Percentiles rank a stretch among this genome's conserved stretches.
Evolutionary conservation across 2,888 invertebrate genomes (phyloP).

Genomic region (Ctena decussata): DNA sequence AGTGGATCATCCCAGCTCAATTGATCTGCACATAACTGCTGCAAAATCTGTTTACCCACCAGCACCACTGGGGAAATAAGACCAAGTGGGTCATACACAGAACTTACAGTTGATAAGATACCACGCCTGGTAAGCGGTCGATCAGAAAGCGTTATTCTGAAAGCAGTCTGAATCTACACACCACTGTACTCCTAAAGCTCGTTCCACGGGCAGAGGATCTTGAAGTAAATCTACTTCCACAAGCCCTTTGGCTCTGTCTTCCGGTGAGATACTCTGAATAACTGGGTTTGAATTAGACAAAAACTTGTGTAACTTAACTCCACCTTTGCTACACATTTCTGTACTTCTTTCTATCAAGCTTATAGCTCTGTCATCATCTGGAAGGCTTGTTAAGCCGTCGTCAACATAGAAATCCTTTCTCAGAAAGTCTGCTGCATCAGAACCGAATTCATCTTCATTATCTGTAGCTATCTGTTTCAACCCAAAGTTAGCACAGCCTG

Average conservation of each 20-base stretch:
- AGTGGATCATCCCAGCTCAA: conserved; percentile 69
- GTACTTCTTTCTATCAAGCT: conserved; percentile 35
- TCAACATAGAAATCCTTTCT: conserved; percentile 66
- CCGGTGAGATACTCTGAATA: conserved; percentile 36
- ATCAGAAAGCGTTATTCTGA: conserved; percentile 45
- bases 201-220: conserved; percentile 51
- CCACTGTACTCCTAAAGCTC: conserved; percentile 67
- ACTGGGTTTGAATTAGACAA: conserved; percentile 64
- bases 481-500: conserved; percentile 62
- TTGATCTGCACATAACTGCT: conserved; percentile 54
- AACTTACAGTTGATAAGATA: conserved; percentile 60
- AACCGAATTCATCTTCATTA: conserved; percentile 30
- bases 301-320: conserved; percentile 66
- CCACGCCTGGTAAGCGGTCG: conserved; percentile 59
- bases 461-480: conserved; percentile 45
- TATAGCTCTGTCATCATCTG: conserved; percentile 44
- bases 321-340: conserved; percentile 53
- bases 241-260: conserved; percentile 48
- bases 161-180: conserved; percentile 63
- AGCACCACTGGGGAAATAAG: conserved; percentile 67
- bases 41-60: no score
- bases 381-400: conserved; percentile 60
- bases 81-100: conserved; percentile 69
- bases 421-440: conserved; percentile 49
- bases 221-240: conserved; percentile 17